Evolutionary conservation across 2,888 invertebrate genomes (phyloP).

Genomic region (Neelides folsomi): DNA sequence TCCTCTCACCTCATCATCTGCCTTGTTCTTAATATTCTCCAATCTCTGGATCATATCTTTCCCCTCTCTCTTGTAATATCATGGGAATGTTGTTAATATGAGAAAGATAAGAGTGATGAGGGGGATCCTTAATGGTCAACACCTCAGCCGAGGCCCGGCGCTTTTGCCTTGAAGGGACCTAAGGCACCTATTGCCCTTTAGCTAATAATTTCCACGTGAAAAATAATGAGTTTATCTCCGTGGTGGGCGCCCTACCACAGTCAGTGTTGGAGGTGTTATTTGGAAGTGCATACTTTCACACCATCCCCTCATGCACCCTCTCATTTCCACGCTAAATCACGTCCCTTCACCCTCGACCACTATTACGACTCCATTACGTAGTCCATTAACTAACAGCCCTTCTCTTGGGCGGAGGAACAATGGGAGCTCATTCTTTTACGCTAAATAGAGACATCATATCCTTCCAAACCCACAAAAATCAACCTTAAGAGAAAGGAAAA

Average conservation of each 20-base stretch:
- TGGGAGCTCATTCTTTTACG: background rate
- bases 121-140: no score
- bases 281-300: slow-evolving; percentile 29
- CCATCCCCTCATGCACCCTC: slow-evolving; percentile 27
- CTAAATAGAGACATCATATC: slow-evolving; percentile 10
- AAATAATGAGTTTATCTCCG: slow-evolving; percentile 34
- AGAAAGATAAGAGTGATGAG: no score
- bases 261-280: slow-evolving; percentile 9
- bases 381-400: no score
- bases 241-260: slow-evolving; percentile 33
- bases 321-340: slow-evolving; percentile 28
- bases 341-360: slow-evolving; percentile 14
- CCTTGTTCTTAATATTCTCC: no score
- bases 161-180: background rate
- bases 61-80: no score
- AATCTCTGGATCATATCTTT: no score
- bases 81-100: no score
- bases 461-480: slow-evolving; percentile 2
- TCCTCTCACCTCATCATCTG: no score
- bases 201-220: slow-evolving; percentile 33
- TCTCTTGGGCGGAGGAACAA: no score
- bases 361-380: no score
- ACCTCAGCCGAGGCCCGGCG: no score
- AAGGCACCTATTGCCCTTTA: slow-evolving; percentile 33
- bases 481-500: no score